Evolutionary conservation across 2,888 invertebrate genomes (phyloP).

Genomic region (Agrochola circellaris): DNA sequence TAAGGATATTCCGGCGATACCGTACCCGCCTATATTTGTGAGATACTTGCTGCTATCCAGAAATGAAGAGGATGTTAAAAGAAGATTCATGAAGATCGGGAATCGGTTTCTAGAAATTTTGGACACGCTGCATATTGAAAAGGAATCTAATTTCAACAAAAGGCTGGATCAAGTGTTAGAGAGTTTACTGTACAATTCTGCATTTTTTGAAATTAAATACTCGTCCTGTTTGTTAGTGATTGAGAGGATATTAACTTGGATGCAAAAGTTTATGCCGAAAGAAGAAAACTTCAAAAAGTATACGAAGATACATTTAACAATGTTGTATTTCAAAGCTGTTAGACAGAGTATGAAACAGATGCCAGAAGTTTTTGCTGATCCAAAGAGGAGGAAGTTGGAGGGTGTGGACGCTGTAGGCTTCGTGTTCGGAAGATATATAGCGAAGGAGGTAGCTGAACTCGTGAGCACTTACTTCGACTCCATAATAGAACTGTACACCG

Average conservation of each 20-base stretch:
- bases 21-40: constrained; percentile 72
- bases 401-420: constrained; percentile 73
- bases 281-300: constrained; percentile 73
- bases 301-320: constrained; percentile 74
- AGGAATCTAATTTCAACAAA: not conserved
- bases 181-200: constrained; percentile 73
- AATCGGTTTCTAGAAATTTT: constrained; percentile 71
- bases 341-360: constrained; percentile 70
- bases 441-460: constrained; percentile 72
- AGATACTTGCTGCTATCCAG: constrained; percentile 75
- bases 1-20: constrained; percentile 42
- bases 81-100: constrained; percentile 69
- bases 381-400: constrained; percentile 64
- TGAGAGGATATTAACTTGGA: constrained; percentile 70
- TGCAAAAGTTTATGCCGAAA: constrained; percentile 73
- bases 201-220: constrained; percentile 72
- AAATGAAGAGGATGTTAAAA: constrained; percentile 67
- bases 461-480: constrained; percentile 73
- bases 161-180: constrained; percentile 61
- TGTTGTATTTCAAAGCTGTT: constrained; percentile 78
- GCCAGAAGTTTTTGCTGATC: constrained; percentile 71
- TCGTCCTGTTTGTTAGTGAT: constrained; percentile 74
- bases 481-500: constrained; percentile 72
- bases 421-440: constrained; percentile 75
- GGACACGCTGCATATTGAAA: constrained; percentile 39